Base-by-base conservation (phyloP, 2,113 vertebrate genomes). In the Varanus salvator region DNA sequence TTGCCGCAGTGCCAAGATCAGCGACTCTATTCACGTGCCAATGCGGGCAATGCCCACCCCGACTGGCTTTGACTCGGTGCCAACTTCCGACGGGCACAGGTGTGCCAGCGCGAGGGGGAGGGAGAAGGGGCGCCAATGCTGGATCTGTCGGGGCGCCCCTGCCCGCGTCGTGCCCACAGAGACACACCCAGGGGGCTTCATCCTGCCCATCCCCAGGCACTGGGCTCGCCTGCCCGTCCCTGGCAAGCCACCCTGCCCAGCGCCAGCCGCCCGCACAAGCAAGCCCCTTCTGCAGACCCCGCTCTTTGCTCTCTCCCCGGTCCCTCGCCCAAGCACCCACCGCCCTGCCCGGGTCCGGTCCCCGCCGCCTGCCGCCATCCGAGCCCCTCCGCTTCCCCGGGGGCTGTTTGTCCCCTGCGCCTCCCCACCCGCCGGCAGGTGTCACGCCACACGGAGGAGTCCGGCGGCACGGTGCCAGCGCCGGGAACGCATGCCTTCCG, bases 401-500 rank as follows among this genome's bases (percentile, higher is more conserved):
- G 6, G 21, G 31, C 31, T 69, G 12, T 3, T 91, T 95, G 90
- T 88, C 93, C 93, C 93, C 90, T 90, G 85, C 19, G 7, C 87
- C 80, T 69, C 64, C 6, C 44, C 54, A 72, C 23, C 74, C 48
- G 57, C 80, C 86, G 52, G 87, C 94, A 93, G 94, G 94, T 96
- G 94, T 95, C 95, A 95, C 93, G 92, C 92, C 90, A 85, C 90
- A 94, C 90, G 93, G 91, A 90, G 80, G 94, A 93, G 93, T 71
- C 91, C 84, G 88, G 95, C 93, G 95, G 95, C 95, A 94, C 91
- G 85, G 93, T 88, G 85, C 80, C 85, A 87, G 72, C 80, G 21
- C 44, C 31, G 44, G 27, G 27, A 87, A 72, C 31, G 12, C 44
- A 57, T 27, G 44, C 38, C 21, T 12, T 31, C 75, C 64, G 31